These are phyloP conservation scores for Trichechus manatus DNA, from an alignment of 2,113 vertebrate species.

Conservation along the genomic window DNA sequence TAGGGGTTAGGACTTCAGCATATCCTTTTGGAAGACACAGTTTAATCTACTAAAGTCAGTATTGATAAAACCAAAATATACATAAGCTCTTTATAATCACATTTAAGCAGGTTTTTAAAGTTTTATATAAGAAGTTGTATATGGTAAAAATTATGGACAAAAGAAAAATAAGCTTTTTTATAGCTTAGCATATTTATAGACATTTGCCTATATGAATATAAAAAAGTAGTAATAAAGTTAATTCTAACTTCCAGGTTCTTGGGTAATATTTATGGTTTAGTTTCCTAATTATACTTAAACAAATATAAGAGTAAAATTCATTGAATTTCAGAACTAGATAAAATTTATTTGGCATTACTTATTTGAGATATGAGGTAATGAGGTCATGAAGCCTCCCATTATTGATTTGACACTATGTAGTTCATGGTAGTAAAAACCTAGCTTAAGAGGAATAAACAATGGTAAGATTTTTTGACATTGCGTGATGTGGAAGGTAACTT, in stretches of 20 bases:
- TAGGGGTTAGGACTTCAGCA: too few relatives aligned
- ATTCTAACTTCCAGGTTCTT: slow-evolving; percentile 9
- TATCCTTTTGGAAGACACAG: neutral
- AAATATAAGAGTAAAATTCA: neutral
- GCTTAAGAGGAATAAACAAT: neutral
- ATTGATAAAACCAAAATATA: slow-evolving; percentile 1
- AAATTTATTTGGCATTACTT: neutral
- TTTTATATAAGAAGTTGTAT: neutral
- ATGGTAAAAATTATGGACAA: neutral
- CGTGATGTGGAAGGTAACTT: neutral
- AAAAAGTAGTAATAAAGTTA: neutral
- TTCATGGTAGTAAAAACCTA: neutral
- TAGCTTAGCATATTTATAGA: neutral
- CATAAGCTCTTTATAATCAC: neutral
- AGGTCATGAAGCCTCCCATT: neutral
- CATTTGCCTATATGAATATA: neutral
- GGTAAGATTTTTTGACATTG: neutral
- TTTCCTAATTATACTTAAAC: neutral
- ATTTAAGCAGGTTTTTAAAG: neutral
- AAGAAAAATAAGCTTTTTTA: neutral
- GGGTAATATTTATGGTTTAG: neutral
- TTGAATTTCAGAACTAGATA: neutral
- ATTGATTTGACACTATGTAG: neutral
- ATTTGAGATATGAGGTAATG: slow-evolving; percentile 2
- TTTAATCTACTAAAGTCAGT: neutral